Conservation (phyloP, 2,888 invertebrate species). For the Acronicta leporina region DNA sequence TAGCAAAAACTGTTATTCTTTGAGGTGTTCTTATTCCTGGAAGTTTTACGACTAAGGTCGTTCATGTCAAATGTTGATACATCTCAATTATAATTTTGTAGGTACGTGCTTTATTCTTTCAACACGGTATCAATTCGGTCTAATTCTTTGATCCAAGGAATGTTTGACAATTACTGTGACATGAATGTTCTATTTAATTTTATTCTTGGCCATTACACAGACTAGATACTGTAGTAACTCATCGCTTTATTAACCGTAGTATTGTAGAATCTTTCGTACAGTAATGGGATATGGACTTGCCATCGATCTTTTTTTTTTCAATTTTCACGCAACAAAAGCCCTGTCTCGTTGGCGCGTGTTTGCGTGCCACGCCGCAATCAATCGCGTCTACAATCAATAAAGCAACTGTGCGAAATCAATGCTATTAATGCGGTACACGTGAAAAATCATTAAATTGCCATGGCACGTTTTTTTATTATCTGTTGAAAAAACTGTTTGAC, state of each 20-base stretch:
- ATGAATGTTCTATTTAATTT: constrained; percentile 32
- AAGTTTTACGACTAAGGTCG: constrained; percentile 45
- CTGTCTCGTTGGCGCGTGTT: constrained; percentile 62
- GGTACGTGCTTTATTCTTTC: constrained; percentile 41
- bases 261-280: constrained; percentile 18
- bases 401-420: constrained; percentile 83
- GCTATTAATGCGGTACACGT: constrained; percentile 62
- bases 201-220: constrained; percentile 22
- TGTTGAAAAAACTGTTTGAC: constrained; percentile 40
- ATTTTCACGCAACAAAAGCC: constrained; percentile 63
- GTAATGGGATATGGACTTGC: constrained; percentile 35
- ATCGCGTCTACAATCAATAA: constrained; percentile 84
- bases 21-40: constrained; percentile 47
- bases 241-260: constrained; percentile 10
- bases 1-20: constrained; percentile 38
- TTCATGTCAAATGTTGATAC: constrained; percentile 46
- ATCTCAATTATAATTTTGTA: constrained; percentile 44
- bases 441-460: constrained; percentile 70
- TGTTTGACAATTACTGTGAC: constrained; percentile 41
- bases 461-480: constrained; percentile 45
- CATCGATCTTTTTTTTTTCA: constrained; percentile 58
- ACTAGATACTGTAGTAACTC: constrained; percentile 18
- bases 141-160: constrained; percentile 39
- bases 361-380: constrained; percentile 79
- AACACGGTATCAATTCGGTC: constrained; percentile 44